A percentile compares a stretch with the other conserved stretches of the same genome.
Conservation (phyloP, 2,113 vertebrate species). For the Marcusenius ussheri region DNA sequence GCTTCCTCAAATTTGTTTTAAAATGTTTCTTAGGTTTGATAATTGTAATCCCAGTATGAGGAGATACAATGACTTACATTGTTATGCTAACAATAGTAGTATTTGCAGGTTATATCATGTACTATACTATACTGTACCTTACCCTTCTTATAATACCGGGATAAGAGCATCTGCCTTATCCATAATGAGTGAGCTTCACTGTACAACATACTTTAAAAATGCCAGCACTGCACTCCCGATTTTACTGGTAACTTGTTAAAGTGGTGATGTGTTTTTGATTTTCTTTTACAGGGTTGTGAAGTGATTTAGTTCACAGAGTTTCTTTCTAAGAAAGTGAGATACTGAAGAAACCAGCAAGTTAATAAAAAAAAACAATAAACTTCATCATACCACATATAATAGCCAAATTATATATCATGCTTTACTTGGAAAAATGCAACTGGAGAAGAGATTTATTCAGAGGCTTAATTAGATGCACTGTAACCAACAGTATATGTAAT, state of each 20-base stretch:
- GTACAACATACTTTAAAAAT: not conserved
- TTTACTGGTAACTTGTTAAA: slow-evolving; percentile 3
- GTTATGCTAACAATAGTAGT: not conserved
- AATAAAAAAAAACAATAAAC: not conserved
- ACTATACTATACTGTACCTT: not conserved
- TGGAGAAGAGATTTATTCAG: not conserved
- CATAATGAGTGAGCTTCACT: not conserved
- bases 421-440: not conserved
- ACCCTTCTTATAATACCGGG: not conserved
- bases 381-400: not conserved
- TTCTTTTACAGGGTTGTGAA: not conserved
- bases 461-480: not conserved
- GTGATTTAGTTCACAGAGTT: not conserved
- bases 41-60: too few relatives aligned
- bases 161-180: not conserved
- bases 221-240: not conserved
- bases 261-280: not conserved
- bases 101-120: not conserved
- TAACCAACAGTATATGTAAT: not conserved
- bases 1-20: too few relatives aligned
- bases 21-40: too few relatives aligned
- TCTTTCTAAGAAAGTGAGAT: not conserved
- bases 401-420: not conserved
- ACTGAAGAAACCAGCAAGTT: not conserved
- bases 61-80: not conserved